Conservation (phyloP, 2,113 vertebrate genomes). For the Leiothrix lutea region DNA sequence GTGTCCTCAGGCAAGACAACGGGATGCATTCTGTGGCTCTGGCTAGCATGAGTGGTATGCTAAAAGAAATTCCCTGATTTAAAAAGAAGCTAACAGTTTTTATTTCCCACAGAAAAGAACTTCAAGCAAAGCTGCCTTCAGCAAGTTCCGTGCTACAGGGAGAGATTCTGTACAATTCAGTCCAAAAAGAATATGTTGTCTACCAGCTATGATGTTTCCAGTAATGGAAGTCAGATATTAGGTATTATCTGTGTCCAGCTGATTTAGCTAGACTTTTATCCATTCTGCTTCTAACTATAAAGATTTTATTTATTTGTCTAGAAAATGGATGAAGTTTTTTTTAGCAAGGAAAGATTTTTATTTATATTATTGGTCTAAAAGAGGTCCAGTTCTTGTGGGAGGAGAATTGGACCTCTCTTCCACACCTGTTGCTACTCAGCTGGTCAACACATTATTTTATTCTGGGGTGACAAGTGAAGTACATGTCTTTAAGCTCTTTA, state of each 20-base stretch:
- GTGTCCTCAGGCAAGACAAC: accelerated
- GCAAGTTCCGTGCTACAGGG: not conserved
- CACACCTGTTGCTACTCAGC: not conserved
- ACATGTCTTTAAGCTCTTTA: not conserved
- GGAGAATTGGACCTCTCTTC: not conserved
- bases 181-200: not conserved
- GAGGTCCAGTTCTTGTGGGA: not conserved
- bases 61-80: not conserved
- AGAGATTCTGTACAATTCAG: not conserved
- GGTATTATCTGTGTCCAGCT: not conserved
- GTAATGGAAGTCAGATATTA: not conserved
- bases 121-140: not conserved
- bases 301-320: not conserved
- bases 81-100: not conserved
- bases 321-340: not conserved
- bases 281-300: not conserved
- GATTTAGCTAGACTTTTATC: not conserved
- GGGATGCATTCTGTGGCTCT: not conserved
- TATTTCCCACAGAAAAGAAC: not conserved
- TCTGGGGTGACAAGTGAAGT: not conserved
- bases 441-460: not conserved
- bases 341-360: not conserved
- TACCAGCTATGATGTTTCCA: not conserved
- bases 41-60: not conserved
- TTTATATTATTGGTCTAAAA: not conserved